A percentile compares a stretch with the other conserved stretches of the same genome.
Conservation (phyloP, 2,888 invertebrate species). For the Drosophila neoperkinsi region DNA sequence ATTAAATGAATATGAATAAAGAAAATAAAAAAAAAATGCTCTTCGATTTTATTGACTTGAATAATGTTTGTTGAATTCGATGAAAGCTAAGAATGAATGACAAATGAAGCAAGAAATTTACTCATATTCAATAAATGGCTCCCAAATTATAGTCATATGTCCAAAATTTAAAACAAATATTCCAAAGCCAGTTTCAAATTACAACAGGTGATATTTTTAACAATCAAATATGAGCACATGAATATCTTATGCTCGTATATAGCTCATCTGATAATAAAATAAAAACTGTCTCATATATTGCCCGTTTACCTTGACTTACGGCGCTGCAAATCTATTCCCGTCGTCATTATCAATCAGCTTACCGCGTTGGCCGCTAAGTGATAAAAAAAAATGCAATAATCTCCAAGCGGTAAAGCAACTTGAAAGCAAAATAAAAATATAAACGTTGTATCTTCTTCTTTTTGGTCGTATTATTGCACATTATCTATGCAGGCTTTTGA, state of each 20-base stretch:
- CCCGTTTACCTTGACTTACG: constrained; percentile 26
- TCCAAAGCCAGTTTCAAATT: constrained; percentile 25
- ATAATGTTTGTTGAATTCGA: neutral
- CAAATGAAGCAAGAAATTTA: neutral
- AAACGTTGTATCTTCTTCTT: constrained; percentile 53
- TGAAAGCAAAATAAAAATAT: constrained; percentile 11
- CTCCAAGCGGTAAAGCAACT: constrained; percentile 10
- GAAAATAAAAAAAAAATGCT: constrained; percentile 39
- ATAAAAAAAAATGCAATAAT: constrained; percentile 49
- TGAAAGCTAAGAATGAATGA: neutral
- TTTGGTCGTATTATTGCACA: constrained; percentile 39
- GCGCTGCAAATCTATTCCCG: constrained; percentile 9
- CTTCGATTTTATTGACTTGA: neutral
- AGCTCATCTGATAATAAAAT: constrained; percentile 18
- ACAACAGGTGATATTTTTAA: constrained; percentile 9
- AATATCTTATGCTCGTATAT: neutral
- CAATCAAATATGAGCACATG: constrained; percentile 2
- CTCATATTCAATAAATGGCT: too few species aligned
- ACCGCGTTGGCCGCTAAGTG: constrained; percentile 28
- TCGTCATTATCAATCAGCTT: constrained; percentile 49
- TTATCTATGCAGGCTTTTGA: constrained; percentile 46
- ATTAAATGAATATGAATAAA: constrained; percentile 77
- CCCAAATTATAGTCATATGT: neutral
- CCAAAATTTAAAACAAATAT: constrained; percentile 5
- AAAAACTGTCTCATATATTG: constrained; percentile 7